Base-by-base conservation (phyloP, 2,888 invertebrate genomes). In the Dyspetes luteomarginatus region DNA sequence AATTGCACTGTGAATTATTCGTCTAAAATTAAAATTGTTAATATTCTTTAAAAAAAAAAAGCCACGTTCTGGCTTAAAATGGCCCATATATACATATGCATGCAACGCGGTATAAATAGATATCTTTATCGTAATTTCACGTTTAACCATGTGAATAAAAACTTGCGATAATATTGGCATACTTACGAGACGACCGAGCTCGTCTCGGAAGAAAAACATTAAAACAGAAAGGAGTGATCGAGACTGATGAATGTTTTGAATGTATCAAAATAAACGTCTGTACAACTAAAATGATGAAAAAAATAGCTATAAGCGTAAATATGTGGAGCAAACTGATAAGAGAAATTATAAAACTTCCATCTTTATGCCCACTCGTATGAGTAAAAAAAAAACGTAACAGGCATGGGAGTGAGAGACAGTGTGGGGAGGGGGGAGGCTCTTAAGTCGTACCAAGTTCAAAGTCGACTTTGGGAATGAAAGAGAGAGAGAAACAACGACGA, bases 81-180 rank as follows among this genome's bases (percentile, higher is more conserved):
- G n/a, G n/a, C n/a, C n/a, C n/a, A n/a, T n/a, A n/a, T n/a, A n/a
- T n/a, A n/a, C n/a, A n/a, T n/a, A n/a, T n/a, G n/a, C n/a, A n/a
- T n/a, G n/a, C n/a, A n/a, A n/a, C n/a, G n/a, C n/a, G n/a, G n/a
- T n/a, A n/a, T n/a, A n/a, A n/a, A n/a, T n/a, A n/a, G n/a, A n/a
- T n/a, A n/a, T n/a, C n/a, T n/a, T n/a, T n/a, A n/a, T n/a, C n/a
- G n/a, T n/a, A n/a, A n/a, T n/a, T n/a, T n/a, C n/a, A n/a, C n/a
- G n/a, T n/a, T n/a, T n/a, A n/a, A n/a, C n/a, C n/a, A n/a, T n/a
- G n/a, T n/a, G 4, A 56, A 41, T 15, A 64, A 56, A 77, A 71
- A 71, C 64, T 56, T 65, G 58, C 19, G 65, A 45, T 58, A 58
- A 71, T 58, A 58, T 65, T 50, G 41, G 2, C 64, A 3, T n/a